Evolutionary conservation across 2,888 invertebrate genomes (phyloP).

Genomic region (Linnaemya vulpina): DNA sequence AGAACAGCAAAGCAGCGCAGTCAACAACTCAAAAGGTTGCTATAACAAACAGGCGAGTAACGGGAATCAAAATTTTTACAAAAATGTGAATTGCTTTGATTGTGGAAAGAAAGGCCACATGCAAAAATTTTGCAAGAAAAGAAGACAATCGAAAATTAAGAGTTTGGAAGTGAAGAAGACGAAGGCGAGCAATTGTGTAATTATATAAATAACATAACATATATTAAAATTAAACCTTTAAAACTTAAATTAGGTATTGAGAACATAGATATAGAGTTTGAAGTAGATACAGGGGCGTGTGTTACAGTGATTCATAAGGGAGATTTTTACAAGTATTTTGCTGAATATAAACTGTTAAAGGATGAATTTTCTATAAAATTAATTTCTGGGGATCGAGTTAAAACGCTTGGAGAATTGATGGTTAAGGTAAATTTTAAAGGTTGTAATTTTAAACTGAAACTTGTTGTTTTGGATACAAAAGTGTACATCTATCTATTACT

Average conservation of each 20-base stretch:
- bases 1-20: conserved; percentile 39
- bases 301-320: conserved; percentile 55
- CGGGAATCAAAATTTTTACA: conserved; percentile 40
- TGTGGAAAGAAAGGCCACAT: conserved; percentile 37
- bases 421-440: conserved; percentile 39
- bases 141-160: conserved; percentile 25
- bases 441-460: conserved; percentile 33
- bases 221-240: conserved; percentile 41
- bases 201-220: conserved; percentile 53
- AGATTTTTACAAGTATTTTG: conserved; percentile 40
- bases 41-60: conserved; percentile 30
- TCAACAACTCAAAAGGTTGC: not conserved
- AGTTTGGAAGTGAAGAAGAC: conserved; percentile 40
- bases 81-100: conserved; percentile 35
- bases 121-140: not conserved
- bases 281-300: conserved; percentile 64
- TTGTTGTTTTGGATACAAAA: too few species aligned
- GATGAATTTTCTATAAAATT: conserved; percentile 36
- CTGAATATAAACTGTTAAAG: conserved; percentile 26
- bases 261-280: conserved; percentile 50
- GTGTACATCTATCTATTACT: conserved; percentile 50
- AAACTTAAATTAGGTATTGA: conserved; percentile 47
- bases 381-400: conserved; percentile 50
- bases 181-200: conserved; percentile 25
- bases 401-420: conserved; percentile 47